These are phyloP conservation scores for Eupeodes latifasciatus DNA, from an alignment of 2,888 invertebrate species.

Conservation along the genomic window DNA sequence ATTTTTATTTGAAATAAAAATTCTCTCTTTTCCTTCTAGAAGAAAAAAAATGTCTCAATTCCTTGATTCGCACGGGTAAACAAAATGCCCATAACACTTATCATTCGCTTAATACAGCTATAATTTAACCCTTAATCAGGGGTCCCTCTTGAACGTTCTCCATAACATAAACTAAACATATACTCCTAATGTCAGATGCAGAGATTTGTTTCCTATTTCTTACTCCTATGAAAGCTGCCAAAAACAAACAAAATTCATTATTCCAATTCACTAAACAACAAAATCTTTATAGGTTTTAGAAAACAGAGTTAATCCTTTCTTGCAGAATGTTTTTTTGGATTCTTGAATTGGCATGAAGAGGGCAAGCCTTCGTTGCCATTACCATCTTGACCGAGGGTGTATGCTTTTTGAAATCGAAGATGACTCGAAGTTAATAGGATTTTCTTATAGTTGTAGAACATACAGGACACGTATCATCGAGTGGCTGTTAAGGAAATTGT, in stretches of 20 bases:
- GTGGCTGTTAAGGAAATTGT: slow-evolving; percentile 11
- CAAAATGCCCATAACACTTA: slow-evolving; percentile 34
- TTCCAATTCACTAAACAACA: slow-evolving; percentile 23
- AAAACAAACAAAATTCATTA: slow-evolving; percentile 35
- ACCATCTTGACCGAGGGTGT: no score
- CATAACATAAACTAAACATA: no score
- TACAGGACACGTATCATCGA: background rate
- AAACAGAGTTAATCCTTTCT: slow-evolving; percentile 17
- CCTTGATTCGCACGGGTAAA: slow-evolving; percentile 14
- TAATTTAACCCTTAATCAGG: slow-evolving; percentile 35
- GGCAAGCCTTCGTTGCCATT: background rate
- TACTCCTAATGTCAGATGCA: slow-evolving; percentile 12
- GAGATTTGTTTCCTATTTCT: background rate
- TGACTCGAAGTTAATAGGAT: slow-evolving; percentile 11
- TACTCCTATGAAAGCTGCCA: background rate
- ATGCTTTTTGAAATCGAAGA: background rate
- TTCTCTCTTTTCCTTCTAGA: background rate
- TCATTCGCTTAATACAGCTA: slow-evolving; percentile 33
- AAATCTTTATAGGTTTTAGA: slow-evolving; percentile 17
- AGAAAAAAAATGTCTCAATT: slow-evolving; percentile 13
- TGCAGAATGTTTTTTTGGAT: background rate
- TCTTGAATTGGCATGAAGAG: slow-evolving; percentile 1
- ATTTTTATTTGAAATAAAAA: background rate
- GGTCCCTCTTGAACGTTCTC: background rate
- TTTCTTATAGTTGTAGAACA: background rate